Percentiles rank a stretch among this genome's conserved stretches.
These are phyloP conservation scores for Onychomys arenicola DNA, from an alignment of 2,797 vertebrate species.

Conservation along the genomic window DNA sequence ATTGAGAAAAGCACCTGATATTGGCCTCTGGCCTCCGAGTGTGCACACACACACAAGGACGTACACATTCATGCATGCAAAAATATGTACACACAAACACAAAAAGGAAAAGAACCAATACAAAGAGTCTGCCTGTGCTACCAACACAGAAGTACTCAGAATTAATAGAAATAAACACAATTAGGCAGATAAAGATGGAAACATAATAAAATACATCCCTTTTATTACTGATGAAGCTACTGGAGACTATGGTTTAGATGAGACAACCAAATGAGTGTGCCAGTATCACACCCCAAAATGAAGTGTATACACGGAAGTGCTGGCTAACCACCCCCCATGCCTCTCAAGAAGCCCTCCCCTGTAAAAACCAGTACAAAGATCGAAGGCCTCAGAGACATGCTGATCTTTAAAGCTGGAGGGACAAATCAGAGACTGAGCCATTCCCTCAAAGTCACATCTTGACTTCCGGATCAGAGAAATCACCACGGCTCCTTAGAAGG, in stretches of 20 bases:
- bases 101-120: background rate
- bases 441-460: background rate
- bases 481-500: background rate
- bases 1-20: background rate
- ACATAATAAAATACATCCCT: background rate
- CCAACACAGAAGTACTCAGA: background rate
- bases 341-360: background rate
- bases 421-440: rapidly evolving
- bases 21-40: background rate
- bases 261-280: background rate
- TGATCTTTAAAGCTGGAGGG: background rate
- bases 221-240: background rate
- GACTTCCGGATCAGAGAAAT: background rate
- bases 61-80: background rate
- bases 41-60: no score
- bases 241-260: background rate
- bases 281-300: background rate
- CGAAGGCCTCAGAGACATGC: background rate
- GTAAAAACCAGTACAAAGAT: background rate
- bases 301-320: background rate
- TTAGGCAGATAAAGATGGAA: background rate
- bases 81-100: background rate
- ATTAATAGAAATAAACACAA: background rate
- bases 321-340: background rate
- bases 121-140: background rate